phyloP scores from a whole-genome alignment of 2,888 invertebrate genomes.

The Scaptomyza tumidula region DNA sequence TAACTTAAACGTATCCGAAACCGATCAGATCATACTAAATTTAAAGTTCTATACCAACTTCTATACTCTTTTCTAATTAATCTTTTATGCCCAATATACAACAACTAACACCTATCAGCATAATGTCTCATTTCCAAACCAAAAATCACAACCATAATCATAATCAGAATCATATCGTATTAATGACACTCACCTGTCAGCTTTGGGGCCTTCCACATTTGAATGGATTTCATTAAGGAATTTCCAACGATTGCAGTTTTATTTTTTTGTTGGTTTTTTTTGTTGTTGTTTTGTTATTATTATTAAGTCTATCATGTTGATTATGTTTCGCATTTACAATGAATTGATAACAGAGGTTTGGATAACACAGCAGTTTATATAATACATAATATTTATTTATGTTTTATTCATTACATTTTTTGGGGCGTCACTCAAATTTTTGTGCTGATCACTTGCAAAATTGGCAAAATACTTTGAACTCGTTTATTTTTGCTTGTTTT shows the following conservation, averaged over 20 bases:
- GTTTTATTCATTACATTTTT: slow-evolving; percentile 15
- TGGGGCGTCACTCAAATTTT: slow-evolving; percentile 21
- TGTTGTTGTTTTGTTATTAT: slow-evolving; percentile 4
- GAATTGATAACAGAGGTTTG: slow-evolving; percentile 51
- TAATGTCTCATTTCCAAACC: background rate
- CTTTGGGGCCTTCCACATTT: background rate
- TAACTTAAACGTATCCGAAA: no score
- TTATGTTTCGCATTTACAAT: slow-evolving; percentile 38
- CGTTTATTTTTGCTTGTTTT: slow-evolving; percentile 4
- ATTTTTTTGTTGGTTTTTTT: background rate
- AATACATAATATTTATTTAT: slow-evolving; percentile 9
- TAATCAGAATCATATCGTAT: slow-evolving; percentile 10
- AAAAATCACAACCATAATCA: slow-evolving; percentile 7
- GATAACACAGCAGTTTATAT: slow-evolving; percentile 44
- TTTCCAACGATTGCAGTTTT: slow-evolving; percentile 54
- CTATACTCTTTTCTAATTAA: no score
- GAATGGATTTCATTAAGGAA: slow-evolving; percentile 39
- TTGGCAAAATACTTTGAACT: slow-evolving; percentile 3
- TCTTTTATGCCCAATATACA: background rate
- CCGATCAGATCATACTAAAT: no score
- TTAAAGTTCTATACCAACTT: no score
- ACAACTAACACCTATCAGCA: no score
- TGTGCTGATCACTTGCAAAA: slow-evolving; percentile 40
- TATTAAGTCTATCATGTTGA: background rate
- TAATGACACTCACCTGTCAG: slow-evolving; percentile 46